Evolutionary conservation across 2,113 vertebrate species (phyloP).

Genomic region (Hydrochoerus hydrochaeris): DNA sequence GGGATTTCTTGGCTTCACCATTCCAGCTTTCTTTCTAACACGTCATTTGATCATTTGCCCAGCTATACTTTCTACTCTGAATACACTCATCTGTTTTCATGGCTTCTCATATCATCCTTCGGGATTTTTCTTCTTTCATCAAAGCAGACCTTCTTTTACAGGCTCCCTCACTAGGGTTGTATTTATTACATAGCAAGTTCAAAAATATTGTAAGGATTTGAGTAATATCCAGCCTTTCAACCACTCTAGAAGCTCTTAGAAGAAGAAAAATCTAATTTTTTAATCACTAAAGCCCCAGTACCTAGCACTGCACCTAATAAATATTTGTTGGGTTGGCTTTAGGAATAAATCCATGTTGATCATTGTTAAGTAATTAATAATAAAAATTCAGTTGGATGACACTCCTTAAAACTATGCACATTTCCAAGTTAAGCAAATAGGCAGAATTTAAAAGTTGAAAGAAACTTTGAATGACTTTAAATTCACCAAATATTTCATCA

Average conservation of each 20-base stretch:
- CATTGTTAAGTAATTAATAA: not conserved
- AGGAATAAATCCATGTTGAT: not conserved
- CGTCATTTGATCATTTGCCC: not conserved
- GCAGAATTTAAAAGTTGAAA: slow-evolving; percentile 24
- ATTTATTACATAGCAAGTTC: not conserved
- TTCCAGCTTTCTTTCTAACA: not conserved
- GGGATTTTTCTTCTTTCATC: not conserved
- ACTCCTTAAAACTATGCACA: not conserved
- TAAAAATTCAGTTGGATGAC: not conserved
- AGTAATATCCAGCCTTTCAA: not conserved
- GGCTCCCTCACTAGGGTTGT: not conserved
- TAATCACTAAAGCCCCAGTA: not conserved
- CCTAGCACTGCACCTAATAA: not conserved
- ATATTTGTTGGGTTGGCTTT: not conserved
- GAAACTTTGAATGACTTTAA: slow-evolving; percentile 40
- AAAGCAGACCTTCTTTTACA: not conserved
- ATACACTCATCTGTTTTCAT: not conserved
- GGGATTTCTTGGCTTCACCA: not conserved
- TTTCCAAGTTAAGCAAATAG: not conserved
- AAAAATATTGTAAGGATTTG: not conserved
- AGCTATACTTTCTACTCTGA: not conserved
- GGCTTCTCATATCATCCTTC: not conserved
- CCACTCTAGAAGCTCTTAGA: not conserved
- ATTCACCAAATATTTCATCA: slow-evolving; percentile 58
- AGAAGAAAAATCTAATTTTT: not conserved